A percentile compares a stretch with the other conserved stretches of the same genome.
Conservation (phyloP, 2,797 vertebrate species). For the Etheostoma perlongum region DNA sequence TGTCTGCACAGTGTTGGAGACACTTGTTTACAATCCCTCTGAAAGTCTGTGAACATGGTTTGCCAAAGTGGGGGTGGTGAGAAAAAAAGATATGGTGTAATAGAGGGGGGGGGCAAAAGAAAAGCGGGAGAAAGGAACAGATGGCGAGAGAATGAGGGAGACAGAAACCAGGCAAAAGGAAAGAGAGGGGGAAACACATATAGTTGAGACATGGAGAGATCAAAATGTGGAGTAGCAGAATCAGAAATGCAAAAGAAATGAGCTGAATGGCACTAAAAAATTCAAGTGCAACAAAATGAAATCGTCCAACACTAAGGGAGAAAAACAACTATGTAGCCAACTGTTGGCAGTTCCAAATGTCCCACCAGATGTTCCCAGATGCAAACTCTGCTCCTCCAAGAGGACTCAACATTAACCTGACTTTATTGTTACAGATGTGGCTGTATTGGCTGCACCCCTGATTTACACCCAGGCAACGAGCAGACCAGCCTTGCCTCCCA, state of each 20-base stretch:
- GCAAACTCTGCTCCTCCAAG: slow-evolving; percentile 63
- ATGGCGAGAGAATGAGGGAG: slow-evolving; percentile 48
- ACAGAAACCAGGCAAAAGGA: slow-evolving; percentile 32
- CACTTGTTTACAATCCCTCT: slow-evolving; percentile 65
- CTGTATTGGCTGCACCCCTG: slow-evolving; percentile 70
- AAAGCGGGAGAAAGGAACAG: slow-evolving; percentile 34
- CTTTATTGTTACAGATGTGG: slow-evolving; percentile 83
- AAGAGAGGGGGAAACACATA: slow-evolving; percentile 15
- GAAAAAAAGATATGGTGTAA: slow-evolving; percentile 41
- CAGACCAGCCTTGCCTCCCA: slow-evolving; percentile 53
- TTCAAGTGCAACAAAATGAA: slow-evolving; percentile 18
- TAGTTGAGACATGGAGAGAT: slow-evolving; percentile 15
- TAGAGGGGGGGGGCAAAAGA: slow-evolving; percentile 25
- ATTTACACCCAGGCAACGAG: slow-evolving; percentile 72
- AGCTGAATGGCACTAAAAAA: slow-evolving; percentile 38
- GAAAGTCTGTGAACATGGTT: slow-evolving; percentile 42
- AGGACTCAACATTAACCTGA: slow-evolving; percentile 74
- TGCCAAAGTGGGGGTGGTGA: slow-evolving; percentile 47
- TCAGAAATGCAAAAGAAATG: slow-evolving; percentile 22
- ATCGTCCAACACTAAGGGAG: slow-evolving; percentile 45
- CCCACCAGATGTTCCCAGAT: slow-evolving; percentile 80
- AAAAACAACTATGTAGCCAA: slow-evolving; percentile 51
- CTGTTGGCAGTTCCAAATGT: slow-evolving; percentile 68
- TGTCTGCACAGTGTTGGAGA: slow-evolving; percentile 61
- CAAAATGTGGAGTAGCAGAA: slow-evolving; percentile 18